A percentile compares a stretch with the other conserved stretches of the same genome.
phyloP scores from a whole-genome alignment of 2,113 vertebrate genomes.

The Istiophorus platypterus region DNA sequence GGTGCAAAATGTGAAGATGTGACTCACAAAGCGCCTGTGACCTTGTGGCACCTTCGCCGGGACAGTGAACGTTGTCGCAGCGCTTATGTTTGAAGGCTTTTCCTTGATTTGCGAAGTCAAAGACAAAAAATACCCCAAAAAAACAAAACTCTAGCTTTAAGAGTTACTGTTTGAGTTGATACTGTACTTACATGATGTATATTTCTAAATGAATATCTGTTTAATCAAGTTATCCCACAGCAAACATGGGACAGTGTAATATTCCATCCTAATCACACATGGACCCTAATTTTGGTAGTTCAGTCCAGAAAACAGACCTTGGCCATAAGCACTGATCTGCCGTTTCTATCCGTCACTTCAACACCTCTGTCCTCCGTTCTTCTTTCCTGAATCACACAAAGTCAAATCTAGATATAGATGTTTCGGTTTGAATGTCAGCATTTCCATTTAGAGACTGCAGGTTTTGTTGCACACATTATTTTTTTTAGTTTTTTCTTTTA shows the following conservation, averaged over 20 bases:
- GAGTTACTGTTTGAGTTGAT: neutral
- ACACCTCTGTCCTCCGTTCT: neutral
- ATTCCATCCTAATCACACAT: neutral
- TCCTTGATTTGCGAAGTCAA: too few relatives aligned
- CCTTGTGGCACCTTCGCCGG: neutral
- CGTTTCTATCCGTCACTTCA: neutral
- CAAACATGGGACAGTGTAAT: neutral
- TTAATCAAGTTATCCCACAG: constrained; percentile 7
- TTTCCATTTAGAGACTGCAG: constrained; percentile 33
- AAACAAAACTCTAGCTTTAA: neutral
- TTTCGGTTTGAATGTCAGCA: constrained; percentile 8
- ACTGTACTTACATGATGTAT: neutral
- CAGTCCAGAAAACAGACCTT: neutral
- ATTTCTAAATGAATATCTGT: neutral
- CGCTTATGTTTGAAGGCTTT: too few relatives aligned
- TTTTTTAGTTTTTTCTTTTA: constrained; percentile 44
- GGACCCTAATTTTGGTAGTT: neutral
- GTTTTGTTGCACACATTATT: constrained; percentile 67
- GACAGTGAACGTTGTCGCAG: neutral
- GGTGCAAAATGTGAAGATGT: neutral
- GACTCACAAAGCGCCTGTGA: neutral
- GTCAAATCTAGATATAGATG: neutral
- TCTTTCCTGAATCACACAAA: neutral
- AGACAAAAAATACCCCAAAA: too few relatives aligned
- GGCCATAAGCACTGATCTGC: neutral